Base-by-base conservation (phyloP, 2,113 vertebrate species). In the Tragelaphus strepsiceros region DNA sequence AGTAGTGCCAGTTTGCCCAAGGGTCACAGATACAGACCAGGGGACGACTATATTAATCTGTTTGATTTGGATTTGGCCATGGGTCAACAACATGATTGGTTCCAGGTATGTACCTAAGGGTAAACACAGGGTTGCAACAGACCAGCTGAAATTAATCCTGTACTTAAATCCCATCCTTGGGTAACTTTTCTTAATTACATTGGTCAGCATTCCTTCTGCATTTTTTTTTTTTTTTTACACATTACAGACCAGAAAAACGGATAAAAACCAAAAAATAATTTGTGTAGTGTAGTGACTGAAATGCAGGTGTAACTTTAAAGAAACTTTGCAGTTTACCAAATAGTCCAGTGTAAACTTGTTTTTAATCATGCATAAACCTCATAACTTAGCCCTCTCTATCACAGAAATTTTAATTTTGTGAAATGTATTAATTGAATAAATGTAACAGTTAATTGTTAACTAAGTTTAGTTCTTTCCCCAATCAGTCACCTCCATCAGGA, bases 231-330 rank as follows among this genome's bases (percentile, higher is more conserved):
- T 59, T 43, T 21, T 83, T 51, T 17, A 15, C 7, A 53, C 21
- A 59, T 64, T 93, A 88, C 21, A 80, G 13, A 90, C 91, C 15
- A 85, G 89, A 67, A 96, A 96, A 94, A 83, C 13, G 88, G 56
- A 43, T 89, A 67, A 91, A 81, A 5, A 46, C 10, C 16, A 87
- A 61, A 84, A n/a, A 88, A 24, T 88, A 61, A 10, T 62, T 67
- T 95, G 19, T 77, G 28, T 26, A 46, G 81, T 49, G 1, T 71
- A 92, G 24, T 64, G 2, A 51, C 43, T 26, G 6, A 62, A 80
- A 30, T 49, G 4, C 43, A 82, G 35, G 43, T 58, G 54, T 51
- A 62, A 90, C 30, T 83, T 81, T 78, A 64, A 61, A 19, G 54
- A 49, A 85, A 81, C 22, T 32, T 43, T 92, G 30, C 15, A 39